Percentiles rank a stretch among this genome's conserved stretches.
Conservation (phyloP, 2,113 vertebrate species). For the Scartelaos histophorus region DNA sequence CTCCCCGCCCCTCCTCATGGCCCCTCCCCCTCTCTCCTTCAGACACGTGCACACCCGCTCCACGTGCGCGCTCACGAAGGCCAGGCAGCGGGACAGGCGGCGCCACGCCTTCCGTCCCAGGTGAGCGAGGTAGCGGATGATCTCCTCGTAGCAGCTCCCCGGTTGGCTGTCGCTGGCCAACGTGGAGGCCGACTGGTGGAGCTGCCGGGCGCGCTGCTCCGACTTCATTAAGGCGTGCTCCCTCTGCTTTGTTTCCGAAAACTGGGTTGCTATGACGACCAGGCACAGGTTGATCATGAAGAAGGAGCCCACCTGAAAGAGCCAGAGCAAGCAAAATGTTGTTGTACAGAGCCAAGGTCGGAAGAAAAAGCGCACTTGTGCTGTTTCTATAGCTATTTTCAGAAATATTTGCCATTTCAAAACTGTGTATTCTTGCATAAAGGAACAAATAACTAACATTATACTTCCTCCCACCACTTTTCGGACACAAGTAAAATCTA, state of each 20-base stretch:
- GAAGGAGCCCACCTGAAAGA: conserved; percentile 92
- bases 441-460: too few relatives aligned
- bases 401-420: too few relatives aligned
- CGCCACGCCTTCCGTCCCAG: conserved; percentile 87
- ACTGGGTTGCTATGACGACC: conserved; percentile 98
- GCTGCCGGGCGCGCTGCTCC: conserved; percentile 90
- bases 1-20: conserved; percentile 44
- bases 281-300: conserved; percentile 99
- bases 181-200: conserved; percentile 93
- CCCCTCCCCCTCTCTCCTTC: conserved; percentile 18
- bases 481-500: too few relatives aligned
- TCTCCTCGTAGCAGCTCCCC: conserved; percentile 95
- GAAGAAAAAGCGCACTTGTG: not conserved
- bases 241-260: conserved; percentile 97
- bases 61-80: not conserved
- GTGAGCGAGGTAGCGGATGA: conserved; percentile 91
- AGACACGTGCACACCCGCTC: conserved; percentile 19
- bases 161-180: conserved; percentile 94
- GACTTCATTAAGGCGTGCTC: conserved; percentile 96
- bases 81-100: conserved; percentile 72
- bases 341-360: not conserved
- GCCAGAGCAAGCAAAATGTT: not conserved
- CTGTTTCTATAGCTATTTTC: not conserved
- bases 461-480: too few relatives aligned
- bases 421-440: too few relatives aligned